A percentile compares a stretch with the other conserved stretches of the same genome.
phyloP scores from a whole-genome alignment of 2,888 invertebrate species.

The Steromphala cineraria region DNA sequence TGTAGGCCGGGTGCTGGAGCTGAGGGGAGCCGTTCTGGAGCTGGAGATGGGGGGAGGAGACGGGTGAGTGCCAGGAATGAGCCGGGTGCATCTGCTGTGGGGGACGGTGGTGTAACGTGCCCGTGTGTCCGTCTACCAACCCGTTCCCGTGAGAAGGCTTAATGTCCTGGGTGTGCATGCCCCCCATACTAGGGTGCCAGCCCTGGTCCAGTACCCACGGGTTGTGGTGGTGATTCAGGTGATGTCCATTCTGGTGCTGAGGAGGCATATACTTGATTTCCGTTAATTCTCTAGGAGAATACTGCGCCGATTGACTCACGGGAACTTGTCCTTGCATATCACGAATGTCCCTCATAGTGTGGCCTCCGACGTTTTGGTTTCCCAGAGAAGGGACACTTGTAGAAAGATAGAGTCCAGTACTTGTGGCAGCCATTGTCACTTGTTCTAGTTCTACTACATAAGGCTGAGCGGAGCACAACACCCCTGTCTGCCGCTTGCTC shows the following conservation, averaged over 20 bases:
- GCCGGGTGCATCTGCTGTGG: conserved; percentile 81
- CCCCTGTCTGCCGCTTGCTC: conserved; percentile 72
- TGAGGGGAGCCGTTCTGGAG: conserved; percentile 78
- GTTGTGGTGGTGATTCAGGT: conserved; percentile 80
- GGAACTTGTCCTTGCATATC: conserved; percentile 60
- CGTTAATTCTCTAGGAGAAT: conserved; percentile 75
- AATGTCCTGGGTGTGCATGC: conserved; percentile 77
- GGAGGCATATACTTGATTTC: conserved; percentile 95
- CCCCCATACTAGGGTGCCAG: conserved; percentile 78
- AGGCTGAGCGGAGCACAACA: conserved; percentile 57
- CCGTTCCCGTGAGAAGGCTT: conserved; percentile 70
- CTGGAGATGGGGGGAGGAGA: conserved; percentile 83
- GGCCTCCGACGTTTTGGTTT: conserved; percentile 77
- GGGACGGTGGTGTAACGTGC: conserved; percentile 78
- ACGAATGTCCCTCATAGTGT: conserved; percentile 28
- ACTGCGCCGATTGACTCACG: conserved; percentile 65
- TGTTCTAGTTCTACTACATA: conserved; percentile 42
- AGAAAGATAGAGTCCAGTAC: conserved; percentile 85
- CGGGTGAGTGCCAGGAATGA: conserved; percentile 94
- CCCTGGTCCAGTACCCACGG: conserved; percentile 85
- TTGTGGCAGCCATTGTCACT: conserved; percentile 91
- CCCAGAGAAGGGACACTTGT: conserved; percentile 87
- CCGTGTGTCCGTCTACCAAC: conserved; percentile 52
- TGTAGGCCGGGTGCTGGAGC: conserved; percentile 79
- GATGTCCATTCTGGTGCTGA: conserved; percentile 42